Evolutionary conservation across 2,888 invertebrate genomes (phyloP).

Genomic region (Ceriagrion tenellum): DNA sequence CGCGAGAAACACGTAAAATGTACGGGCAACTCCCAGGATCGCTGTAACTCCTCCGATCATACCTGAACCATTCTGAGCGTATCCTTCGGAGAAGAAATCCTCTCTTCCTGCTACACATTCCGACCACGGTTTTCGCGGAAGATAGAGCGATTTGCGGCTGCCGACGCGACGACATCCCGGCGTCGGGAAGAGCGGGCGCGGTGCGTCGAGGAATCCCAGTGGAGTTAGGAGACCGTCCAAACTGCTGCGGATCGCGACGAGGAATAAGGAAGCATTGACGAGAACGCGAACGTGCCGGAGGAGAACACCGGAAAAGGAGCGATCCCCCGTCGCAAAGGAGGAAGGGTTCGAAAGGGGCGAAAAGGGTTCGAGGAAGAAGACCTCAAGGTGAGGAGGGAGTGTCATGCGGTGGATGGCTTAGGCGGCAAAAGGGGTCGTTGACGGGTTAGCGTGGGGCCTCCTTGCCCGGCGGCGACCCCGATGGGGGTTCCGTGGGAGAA

Average conservation of each 20-base stretch:
- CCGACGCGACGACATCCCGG: background rate
- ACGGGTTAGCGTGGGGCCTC: background rate
- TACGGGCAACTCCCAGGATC: background rate
- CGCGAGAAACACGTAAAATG: background rate
- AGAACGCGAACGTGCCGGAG: background rate
- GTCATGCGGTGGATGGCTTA: conserved; percentile 4
- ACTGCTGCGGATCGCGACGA: background rate
- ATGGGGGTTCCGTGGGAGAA: background rate
- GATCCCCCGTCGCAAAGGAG: background rate
- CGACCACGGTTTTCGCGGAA: background rate
- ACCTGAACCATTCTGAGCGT: background rate
- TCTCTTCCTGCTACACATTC: background rate
- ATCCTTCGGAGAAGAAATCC: background rate
- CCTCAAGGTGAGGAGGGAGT: conserved; percentile 1
- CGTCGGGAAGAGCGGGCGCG: background rate
- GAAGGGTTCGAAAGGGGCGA: background rate
- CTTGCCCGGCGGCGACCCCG: background rate
- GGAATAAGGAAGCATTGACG: background rate
- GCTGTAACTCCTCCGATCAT: background rate
- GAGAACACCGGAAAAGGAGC: background rate
- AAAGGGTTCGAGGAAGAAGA: conserved; percentile 8
- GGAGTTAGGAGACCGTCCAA: background rate
- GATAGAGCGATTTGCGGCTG: background rate
- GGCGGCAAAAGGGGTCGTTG: background rate
- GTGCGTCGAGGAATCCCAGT: background rate